These are phyloP conservation scores for Brachionus plicatilis DNA, from an alignment of 1,140 invertebrate species.

Conservation along the genomic window DNA sequence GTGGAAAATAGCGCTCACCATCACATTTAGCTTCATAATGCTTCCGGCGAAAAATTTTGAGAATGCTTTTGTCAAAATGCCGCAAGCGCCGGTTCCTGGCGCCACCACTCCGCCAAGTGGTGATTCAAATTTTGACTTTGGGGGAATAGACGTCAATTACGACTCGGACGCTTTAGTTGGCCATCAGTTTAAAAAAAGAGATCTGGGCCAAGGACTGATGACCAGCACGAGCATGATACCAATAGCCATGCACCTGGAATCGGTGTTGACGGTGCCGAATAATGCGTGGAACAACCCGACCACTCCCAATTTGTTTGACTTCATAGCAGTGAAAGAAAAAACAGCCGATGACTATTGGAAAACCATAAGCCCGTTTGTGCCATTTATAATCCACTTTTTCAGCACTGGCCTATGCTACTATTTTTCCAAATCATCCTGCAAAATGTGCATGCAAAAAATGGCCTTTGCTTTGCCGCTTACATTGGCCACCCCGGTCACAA, in stretches of 20 bases:
- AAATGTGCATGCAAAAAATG: slow-evolving; percentile 50
- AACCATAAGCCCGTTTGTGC: slow-evolving; percentile 44
- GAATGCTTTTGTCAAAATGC: slow-evolving; percentile 39
- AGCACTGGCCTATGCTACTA: slow-evolving; percentile 50
- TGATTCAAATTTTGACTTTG: slow-evolving; percentile 32
- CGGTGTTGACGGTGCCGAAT: slow-evolving; percentile 23
- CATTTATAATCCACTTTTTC: slow-evolving; percentile 46
- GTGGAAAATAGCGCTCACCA: slow-evolving; percentile 50
- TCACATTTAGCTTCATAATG: slow-evolving; percentile 43
- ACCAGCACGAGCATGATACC: neutral
- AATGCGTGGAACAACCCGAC: slow-evolving; percentile 34
- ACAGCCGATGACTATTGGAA: slow-evolving; percentile 39
- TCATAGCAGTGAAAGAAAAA: slow-evolving; percentile 38
- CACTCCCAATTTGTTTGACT: slow-evolving; percentile 32
- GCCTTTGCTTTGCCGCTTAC: slow-evolving; percentile 50
- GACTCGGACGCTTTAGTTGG: neutral
- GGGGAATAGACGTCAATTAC: neutral
- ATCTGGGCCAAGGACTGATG: neutral
- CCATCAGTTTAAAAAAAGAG: neutral
- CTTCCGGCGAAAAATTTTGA: slow-evolving; percentile 39
- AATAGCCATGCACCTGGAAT: neutral
- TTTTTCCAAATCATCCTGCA: slow-evolving; percentile 49
- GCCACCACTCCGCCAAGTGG: neutral
- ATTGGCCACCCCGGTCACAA: slow-evolving; percentile 47
- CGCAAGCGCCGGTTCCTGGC: neutral